phyloP scores from a whole-genome alignment of 2,797 vertebrate genomes.

The Stomatorhinus walkeri region DNA sequence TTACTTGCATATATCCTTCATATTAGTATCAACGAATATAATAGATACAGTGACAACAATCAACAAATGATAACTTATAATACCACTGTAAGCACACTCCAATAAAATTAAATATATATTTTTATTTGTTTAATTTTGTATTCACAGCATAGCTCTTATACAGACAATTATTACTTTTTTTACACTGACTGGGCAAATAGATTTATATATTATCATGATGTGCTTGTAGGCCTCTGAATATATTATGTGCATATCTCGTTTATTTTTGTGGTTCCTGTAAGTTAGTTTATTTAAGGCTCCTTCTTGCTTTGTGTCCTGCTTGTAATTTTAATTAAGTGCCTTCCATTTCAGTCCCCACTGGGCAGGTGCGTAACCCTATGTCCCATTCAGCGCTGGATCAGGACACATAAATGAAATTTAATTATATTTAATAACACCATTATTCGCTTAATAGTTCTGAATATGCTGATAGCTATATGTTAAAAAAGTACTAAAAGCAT shows the following conservation, averaged over 20 bases:
- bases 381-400: neutral
- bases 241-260: neutral
- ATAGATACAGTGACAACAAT: neutral
- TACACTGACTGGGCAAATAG: neutral
- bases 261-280: neutral
- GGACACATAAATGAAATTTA: neutral
- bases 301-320: neutral
- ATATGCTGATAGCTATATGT: neutral
- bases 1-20: neutral
- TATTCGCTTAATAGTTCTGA: neutral
- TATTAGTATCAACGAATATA: neutral
- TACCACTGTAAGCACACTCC: neutral
- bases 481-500: neutral
- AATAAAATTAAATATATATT: neutral
- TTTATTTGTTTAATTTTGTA: neutral
- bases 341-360: neutral
- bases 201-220: neutral
- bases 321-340: neutral
- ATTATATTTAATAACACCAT: slow-evolving; percentile 2
- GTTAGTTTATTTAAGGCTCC: neutral
- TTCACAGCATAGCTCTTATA: neutral
- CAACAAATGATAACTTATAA: neutral
- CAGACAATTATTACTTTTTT: neutral
- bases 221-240: neutral
- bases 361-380: neutral